A percentile compares a stretch with the other conserved stretches of the same genome.
phyloP scores from a whole-genome alignment of 2,113 vertebrate species.

The Hymenochirus boettgeri region DNA sequence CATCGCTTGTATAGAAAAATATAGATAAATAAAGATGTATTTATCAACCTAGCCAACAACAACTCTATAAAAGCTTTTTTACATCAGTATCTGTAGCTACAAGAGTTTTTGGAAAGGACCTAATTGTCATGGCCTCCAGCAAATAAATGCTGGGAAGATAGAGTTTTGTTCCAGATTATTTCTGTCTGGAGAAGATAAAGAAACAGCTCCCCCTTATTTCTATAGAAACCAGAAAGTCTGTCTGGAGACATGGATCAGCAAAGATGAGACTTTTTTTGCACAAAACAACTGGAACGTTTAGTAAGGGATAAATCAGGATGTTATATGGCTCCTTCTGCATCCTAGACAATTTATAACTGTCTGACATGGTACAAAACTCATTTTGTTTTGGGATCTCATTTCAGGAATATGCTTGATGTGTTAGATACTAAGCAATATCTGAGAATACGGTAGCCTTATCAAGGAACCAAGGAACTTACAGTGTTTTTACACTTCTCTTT shows the following conservation, averaged over 20 bases:
- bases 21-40: neutral
- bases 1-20: slow-evolving; percentile 5
- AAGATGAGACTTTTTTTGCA: neutral
- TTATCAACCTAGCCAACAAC: neutral
- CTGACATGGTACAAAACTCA: slow-evolving; percentile 8
- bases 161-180: slow-evolving; percentile 2
- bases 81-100: neutral
- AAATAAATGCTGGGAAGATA: slow-evolving; percentile 1
- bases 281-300: slow-evolving; percentile 15
- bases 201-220: slow-evolving; percentile 3
- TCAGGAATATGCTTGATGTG: slow-evolving; percentile 25
- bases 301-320: slow-evolving; percentile 32
- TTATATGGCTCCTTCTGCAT: neutral
- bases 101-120: neutral
- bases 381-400: slow-evolving; percentile 11
- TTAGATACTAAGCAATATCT: slow-evolving; percentile 3
- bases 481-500: neutral
- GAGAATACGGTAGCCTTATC: neutral
- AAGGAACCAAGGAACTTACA: neutral
- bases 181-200: neutral
- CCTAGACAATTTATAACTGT: slow-evolving; percentile 22
- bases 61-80: slow-evolving; percentile 3
- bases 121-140: slow-evolving; percentile 15
- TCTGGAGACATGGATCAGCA: slow-evolving; percentile 13
- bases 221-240: slow-evolving; percentile 13